phyloP scores from a whole-genome alignment of 2,888 invertebrate genomes.

The Agriotes lineatus region DNA sequence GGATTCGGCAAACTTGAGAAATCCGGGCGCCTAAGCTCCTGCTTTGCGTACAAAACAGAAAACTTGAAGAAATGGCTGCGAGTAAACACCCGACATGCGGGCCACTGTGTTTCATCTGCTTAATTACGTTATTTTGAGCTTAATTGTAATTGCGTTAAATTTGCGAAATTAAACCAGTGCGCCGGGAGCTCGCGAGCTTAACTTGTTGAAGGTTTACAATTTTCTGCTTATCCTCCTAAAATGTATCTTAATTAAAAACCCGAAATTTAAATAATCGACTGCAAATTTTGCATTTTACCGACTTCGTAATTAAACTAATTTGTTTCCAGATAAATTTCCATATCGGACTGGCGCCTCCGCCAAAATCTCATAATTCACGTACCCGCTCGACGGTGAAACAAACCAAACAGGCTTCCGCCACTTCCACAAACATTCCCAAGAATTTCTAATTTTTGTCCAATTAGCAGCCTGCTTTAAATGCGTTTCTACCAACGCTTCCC shows the following conservation, averaged over 20 bases:
- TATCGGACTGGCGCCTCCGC: slow-evolving; percentile 32
- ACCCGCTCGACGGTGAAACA: slow-evolving; percentile 29
- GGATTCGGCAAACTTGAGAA: slow-evolving; percentile 47
- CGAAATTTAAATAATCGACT: slow-evolving; percentile 48
- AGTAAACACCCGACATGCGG: slow-evolving; percentile 54
- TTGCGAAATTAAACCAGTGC: slow-evolving; percentile 55
- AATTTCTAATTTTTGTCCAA: slow-evolving; percentile 34
- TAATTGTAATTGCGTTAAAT: slow-evolving; percentile 58
- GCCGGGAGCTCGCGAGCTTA: slow-evolving; percentile 49
- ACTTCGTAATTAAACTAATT: slow-evolving; percentile 37
- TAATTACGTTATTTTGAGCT: slow-evolving; percentile 57
- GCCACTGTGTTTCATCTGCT: slow-evolving; percentile 54
- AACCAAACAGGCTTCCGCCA: slow-evolving; percentile 34
- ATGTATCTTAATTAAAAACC: slow-evolving; percentile 52
- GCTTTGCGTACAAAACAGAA: slow-evolving; percentile 47
- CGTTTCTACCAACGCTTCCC: too few relatives aligned
- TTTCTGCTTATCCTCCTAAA: slow-evolving; percentile 47
- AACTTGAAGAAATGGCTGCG: slow-evolving; percentile 38
- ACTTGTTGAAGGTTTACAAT: slow-evolving; percentile 53
- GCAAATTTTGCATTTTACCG: slow-evolving; percentile 33
- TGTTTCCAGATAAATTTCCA: slow-evolving; percentile 35
- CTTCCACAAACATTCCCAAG: slow-evolving; percentile 31
- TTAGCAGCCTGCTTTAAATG: slow-evolving; percentile 28
- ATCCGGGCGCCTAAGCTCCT: slow-evolving; percentile 46
- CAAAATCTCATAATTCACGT: slow-evolving; percentile 35